Base-by-base conservation (phyloP, 2,888 invertebrate genomes). In the Conistra vaccinii region DNA sequence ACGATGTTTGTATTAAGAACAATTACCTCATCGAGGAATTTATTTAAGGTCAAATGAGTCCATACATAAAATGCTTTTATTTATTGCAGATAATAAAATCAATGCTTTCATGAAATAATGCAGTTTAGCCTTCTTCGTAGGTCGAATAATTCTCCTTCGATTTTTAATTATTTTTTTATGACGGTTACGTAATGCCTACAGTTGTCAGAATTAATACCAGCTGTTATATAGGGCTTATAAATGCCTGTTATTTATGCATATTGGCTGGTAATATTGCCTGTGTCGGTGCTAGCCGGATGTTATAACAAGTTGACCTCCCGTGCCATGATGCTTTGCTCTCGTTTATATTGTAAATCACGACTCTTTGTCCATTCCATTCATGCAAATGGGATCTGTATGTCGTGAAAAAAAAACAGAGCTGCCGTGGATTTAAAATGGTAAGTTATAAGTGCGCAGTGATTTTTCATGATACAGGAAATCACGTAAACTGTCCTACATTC, bases 231-330 rank as follows among this genome's bases (percentile, higher is more conserved):
- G 72, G 79, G 67, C 39, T 69, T 39, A 75, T 80, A 80, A 80
- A 75, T 72, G 68, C 71, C 66, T 57, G 55, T 68, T 76, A 69
- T 73, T 71, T 80, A 74, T 78, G 79, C 69, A 77, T 78, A 78
- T 76, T 76, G 67, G 32, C 66, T 65, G 66, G 20, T 63, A 62
- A 73, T 68, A 74, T 76, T 74, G 76, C 73, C 69, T 66, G 65
- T 72, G 81, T 82, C 73, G 68, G 80, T 85, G 86, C 81, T 81
- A 92, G 88, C 93, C 93, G 94, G 95, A 94, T 93, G 88, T 89
- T 88, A 82, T 87, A 89, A 91, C 91, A 89, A 70, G 91, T 90
- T 92, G 92, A 92, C 93, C 93, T 94, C 92, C 88, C 81, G 88
- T 87, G 85, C 87, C 91, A 92, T 92, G 92, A 83, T 86, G 88